These are phyloP conservation scores for Hedychridium roseum DNA, from an alignment of 2,888 invertebrate genomes.

Conservation along the genomic window DNA sequence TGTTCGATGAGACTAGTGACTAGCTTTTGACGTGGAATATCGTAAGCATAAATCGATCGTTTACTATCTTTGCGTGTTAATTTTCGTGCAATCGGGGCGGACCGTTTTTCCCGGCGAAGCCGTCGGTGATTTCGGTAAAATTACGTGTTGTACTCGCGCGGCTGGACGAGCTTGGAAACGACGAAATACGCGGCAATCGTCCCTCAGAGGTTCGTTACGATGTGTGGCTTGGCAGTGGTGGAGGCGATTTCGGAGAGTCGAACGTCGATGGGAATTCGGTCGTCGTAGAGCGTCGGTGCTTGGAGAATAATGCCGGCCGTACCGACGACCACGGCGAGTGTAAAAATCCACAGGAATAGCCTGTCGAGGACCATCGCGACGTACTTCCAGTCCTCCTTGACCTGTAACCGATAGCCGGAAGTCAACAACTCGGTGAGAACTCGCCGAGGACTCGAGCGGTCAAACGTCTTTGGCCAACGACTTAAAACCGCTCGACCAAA, in stretches of 20 bases:
- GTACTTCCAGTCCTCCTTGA: slow-evolving; percentile 98
- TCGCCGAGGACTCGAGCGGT: too few species aligned
- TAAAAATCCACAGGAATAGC: slow-evolving; percentile 96
- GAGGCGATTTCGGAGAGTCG: slow-evolving; percentile 89
- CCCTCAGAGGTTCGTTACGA: slow-evolving; percentile 64
- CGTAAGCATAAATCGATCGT: too few species aligned
- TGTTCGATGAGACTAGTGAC: too few species aligned
- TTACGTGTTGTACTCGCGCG: background rate
- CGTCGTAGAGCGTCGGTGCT: slow-evolving; percentile 94
- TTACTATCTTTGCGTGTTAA: too few species aligned
- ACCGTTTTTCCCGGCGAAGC: too few species aligned
- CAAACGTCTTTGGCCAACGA: too few species aligned
- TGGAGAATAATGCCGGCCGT: slow-evolving; percentile 94
- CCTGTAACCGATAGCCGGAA: too few species aligned
- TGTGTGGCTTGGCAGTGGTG: slow-evolving; percentile 84
- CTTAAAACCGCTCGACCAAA: too few species aligned
- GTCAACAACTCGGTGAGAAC: too few species aligned
- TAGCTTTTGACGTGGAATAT: too few species aligned
- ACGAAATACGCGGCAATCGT: slow-evolving; percentile 28
- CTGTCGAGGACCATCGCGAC: slow-evolving; percentile 98
- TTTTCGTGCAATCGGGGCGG: too few species aligned
- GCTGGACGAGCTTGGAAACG: slow-evolving; percentile 16
- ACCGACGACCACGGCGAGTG: slow-evolving; percentile 92
- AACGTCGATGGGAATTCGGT: slow-evolving; percentile 86
- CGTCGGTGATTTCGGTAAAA: too few species aligned